Percentiles rank a stretch among this genome's conserved stretches.
Evolutionary conservation across 2,888 invertebrate species (phyloP).

Genomic region (Phlogophora meticulosa): DNA sequence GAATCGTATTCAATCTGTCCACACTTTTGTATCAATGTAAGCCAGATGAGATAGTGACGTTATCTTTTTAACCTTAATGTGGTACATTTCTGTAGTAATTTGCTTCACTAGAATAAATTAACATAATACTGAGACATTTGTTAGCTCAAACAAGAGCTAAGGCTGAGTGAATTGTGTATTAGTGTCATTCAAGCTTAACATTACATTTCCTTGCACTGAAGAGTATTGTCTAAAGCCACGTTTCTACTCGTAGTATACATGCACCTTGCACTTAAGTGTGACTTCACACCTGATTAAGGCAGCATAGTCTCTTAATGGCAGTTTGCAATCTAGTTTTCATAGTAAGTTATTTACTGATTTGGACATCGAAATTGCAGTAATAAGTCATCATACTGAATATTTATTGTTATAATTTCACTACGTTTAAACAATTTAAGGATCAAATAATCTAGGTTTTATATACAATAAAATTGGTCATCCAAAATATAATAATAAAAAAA

Average conservation of each 20-base stretch:
- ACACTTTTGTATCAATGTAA: background rate
- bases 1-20: background rate
- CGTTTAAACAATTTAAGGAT: no score
- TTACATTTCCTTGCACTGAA: constrained; percentile 21
- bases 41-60: background rate
- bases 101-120: constrained; percentile 23
- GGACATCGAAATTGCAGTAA: no score
- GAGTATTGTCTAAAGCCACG: background rate
- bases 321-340: background rate
- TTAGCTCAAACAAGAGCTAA: constrained; percentile 3
- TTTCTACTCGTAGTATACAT: background rate
- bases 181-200: constrained; percentile 3
- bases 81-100: constrained; percentile 16
- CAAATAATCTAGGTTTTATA: no score
- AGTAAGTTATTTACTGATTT: no score
- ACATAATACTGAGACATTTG: constrained; percentile 3
- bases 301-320: background rate
- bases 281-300: background rate
- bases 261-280: background rate
- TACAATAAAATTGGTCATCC: no score
- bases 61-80: constrained; percentile 5
- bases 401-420: no score
- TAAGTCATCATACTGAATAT: no score
- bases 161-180: constrained; percentile 22
- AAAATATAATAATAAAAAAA: no score